Base-by-base conservation (phyloP, 2,113 vertebrate species). In the Myiopsitta monachus region DNA sequence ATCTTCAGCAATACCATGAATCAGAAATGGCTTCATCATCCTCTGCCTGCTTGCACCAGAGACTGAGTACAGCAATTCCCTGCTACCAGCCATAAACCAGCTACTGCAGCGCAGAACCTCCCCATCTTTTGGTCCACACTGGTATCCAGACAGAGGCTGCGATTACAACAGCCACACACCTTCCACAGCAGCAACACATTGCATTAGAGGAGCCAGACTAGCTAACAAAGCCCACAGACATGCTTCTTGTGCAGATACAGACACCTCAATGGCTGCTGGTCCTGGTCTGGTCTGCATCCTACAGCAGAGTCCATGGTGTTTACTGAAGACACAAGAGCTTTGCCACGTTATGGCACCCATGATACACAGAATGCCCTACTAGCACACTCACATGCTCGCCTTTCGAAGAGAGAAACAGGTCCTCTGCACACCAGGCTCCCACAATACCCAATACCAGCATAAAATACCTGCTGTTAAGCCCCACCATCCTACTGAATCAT, bases 361-460 rank as follows among this genome's bases (percentile, higher is more conserved):
- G 1, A 9, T 3, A 28, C 27, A 43, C 21, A 11, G 24, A 78
- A 36, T 5, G 3, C 31, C 8, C 0, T 17, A 2, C 4, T 14
- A 16, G 10, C n/a, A 62, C 15, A 1, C 1, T 10, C 38, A 19
- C 21, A 22, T 36, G n/a, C 21, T 69, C 72, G 31, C 59, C 61
- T 46, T 11, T 24, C 18, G 5, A 18, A 24, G 30, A 24, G 41
- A 14, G 16, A 52, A 38, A 8, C 31, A 14, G 5, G 5, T 18
- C 57, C 57, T n/a, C 38, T 1, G 1, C 54, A 66, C 41, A 33
- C 3, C 17, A 57, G 55, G 24, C 43, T 75, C 9, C 18, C 23
- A 41, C 84, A 68, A 0, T 21, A 44, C 26, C 39, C 9, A 6
- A 22, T 1, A 4, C 13, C 2, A 2, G 1, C 11, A 13, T 3